phyloP scores from a whole-genome alignment of 2,797 vertebrate species.

The Spinus pinus region DNA sequence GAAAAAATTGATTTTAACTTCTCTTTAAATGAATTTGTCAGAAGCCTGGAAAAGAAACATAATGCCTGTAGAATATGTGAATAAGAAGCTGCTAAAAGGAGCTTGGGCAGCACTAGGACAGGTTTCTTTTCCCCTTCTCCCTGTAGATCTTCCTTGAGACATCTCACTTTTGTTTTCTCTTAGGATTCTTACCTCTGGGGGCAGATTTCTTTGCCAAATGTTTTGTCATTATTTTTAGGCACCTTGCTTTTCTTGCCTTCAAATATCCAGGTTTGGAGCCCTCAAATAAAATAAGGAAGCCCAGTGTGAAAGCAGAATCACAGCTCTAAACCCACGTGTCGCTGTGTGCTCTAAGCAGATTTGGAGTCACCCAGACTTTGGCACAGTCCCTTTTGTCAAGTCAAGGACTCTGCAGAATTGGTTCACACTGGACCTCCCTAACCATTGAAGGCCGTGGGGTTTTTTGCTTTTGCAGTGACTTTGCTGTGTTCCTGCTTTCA shows the following conservation, averaged over 20 bases:
- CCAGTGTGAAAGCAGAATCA: neutral
- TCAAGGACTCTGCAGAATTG: neutral
- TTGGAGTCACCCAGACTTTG: neutral
- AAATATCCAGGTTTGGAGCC: neutral
- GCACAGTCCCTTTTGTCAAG: neutral
- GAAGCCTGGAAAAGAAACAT: neutral
- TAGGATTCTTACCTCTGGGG: neutral
- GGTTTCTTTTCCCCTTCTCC: neutral
- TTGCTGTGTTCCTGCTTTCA: slow-evolving; percentile 26
- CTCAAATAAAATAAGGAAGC: neutral
- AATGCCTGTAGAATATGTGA: neutral
- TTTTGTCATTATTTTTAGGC: neutral
- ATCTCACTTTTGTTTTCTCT: neutral
- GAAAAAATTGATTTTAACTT: neutral
- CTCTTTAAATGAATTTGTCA: neutral
- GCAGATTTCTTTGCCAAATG: neutral
- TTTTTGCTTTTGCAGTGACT: neutral
- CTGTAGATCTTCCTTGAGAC: neutral
- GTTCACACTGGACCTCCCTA: neutral
- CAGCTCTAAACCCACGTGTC: neutral
- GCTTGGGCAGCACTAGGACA: neutral
- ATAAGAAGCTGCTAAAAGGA: neutral
- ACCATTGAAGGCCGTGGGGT: rapidly evolving
- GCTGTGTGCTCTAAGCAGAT: neutral
- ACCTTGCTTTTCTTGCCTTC: neutral